Conservation (phyloP, 2,888 invertebrate genomes). For the Brachynemurus nebulosus region DNA sequence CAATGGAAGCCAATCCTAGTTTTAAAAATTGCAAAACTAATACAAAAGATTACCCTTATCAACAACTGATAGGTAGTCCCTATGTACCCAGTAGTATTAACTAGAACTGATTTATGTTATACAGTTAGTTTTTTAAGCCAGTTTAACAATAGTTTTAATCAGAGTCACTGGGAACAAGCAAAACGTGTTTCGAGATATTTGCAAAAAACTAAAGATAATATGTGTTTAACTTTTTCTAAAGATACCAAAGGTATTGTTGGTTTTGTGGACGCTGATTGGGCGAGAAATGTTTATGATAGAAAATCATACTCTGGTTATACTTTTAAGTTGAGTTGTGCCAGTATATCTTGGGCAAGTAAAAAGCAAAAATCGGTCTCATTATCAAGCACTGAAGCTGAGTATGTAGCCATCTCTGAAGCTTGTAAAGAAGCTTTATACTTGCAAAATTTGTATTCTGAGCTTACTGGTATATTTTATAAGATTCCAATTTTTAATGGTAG, state of each 20-base stretch:
- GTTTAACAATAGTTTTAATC: constrained; percentile 5
- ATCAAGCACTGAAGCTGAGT: constrained; percentile 18
- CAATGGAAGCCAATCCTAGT: constrained; percentile 14
- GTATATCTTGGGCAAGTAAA: constrained; percentile 19
- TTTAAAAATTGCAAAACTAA: constrained; percentile 13
- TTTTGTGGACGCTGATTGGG: not conserved
- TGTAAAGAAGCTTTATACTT: not conserved
- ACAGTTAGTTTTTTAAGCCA: constrained; percentile 7
- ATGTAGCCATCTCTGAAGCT: constrained; percentile 11
- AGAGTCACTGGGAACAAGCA: constrained; percentile 11
- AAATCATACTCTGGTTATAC: constrained; percentile 15
- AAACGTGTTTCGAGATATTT: constrained; percentile 14
- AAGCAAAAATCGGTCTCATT: constrained; percentile 15
- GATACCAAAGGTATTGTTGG: not conserved
- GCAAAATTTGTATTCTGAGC: not conserved
- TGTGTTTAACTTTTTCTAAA: not conserved
- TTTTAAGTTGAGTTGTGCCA: constrained; percentile 19
- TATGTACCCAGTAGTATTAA: constrained; percentile 14
- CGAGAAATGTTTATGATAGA: constrained; percentile 15
- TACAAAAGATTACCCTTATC: constrained; percentile 11
- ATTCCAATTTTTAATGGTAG: not conserved
- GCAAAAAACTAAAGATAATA: constrained; percentile 9
- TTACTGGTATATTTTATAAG: not conserved
- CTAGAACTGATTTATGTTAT: constrained; percentile 15
- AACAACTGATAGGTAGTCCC: constrained; percentile 14